Evolutionary conservation across 2,113 vertebrate species (phyloP).

Genomic region (Leptobrachium ailaonicum): DNA sequence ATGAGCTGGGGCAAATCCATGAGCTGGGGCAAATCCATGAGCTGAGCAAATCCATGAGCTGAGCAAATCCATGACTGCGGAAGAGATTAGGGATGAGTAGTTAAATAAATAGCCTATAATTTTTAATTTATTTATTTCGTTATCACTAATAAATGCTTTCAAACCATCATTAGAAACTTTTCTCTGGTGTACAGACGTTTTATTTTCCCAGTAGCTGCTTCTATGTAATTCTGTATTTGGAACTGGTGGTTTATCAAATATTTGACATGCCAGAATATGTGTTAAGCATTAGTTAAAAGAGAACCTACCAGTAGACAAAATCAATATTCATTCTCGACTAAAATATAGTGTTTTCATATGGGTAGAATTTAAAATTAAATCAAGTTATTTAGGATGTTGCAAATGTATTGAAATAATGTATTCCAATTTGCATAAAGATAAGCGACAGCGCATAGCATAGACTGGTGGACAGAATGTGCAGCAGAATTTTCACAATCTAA

Average conservation of each 20-base stretch:
- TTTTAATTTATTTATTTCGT: too few species aligned
- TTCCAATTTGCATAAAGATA: background rate
- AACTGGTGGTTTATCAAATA: background rate
- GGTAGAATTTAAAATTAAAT: background rate
- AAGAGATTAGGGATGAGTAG: too few species aligned
- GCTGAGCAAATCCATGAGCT: too few species aligned
- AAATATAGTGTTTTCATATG: background rate
- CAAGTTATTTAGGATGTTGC: background rate
- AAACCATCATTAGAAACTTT: too few species aligned
- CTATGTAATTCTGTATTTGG: background rate
- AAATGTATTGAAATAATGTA: background rate
- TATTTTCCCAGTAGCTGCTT: background rate
- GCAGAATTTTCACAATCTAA: background rate
- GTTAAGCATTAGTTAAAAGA: background rate
- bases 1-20: too few species aligned
- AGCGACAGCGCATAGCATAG: background rate
- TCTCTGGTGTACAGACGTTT: background rate
- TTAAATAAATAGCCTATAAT: too few species aligned
- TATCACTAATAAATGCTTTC: too few species aligned
- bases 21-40: too few species aligned
- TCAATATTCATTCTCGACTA: background rate
- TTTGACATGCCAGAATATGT: background rate
- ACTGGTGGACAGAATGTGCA: background rate
- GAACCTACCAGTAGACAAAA: background rate
- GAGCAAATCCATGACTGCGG: too few species aligned